Evolutionary conservation across 2,113 vertebrate genomes (phyloP), one percentile per base, ranked within the genome.

Genomic region (Cyrtonyx montezumae): DNA sequence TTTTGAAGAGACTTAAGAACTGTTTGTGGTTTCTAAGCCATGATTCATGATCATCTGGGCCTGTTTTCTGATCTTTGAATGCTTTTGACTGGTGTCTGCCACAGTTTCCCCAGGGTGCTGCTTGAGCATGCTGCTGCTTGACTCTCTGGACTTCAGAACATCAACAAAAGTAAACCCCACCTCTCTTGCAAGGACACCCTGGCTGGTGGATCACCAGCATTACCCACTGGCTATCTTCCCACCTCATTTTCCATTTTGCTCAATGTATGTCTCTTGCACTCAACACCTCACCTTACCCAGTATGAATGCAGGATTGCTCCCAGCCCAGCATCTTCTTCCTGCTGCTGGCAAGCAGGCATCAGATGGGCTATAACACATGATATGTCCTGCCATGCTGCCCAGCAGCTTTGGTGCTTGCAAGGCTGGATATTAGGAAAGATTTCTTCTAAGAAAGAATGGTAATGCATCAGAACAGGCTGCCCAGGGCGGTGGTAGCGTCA

Each of bases 41-140:
- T 94, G 87, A 92, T 95, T 95, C 89, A 95, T 19, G 70, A 84
- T 76, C 91, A 94, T 95, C 94, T 96, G 95, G 62, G 70, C 68
- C 75, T 95, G 81, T 62, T 95, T 94, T 92, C 75, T 85, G 94
- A 91, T 94, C 87, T 94, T 79, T 85, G 71, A 95, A 87, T 30
- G 82, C 79, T 83, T 87, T 88, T 90, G 55, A 65, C 85, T 95
- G 90, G 63, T 74, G 85, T 43, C 56, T 93, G n/a, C 91, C 79
- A 85, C 73, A 88, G 40, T 83, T 74, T 94, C 85, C 92, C 11
- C 0, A 0, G 37, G 93, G 94, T 85, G 13, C 49, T 93, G 82
- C 90, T 74, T 68, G 85, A 91, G 34, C 79, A 46, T 74, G 82
- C 65, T 77, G 71, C 63, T 91, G 82, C 93, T 95, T 90, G 90